Percentiles rank a stretch among this genome's conserved stretches.
These are phyloP conservation scores for Dysidea cf. avara DNA, from an alignment of 37 sponge, comb jelly and placozoan genomes.

Conservation along the genomic window DNA sequence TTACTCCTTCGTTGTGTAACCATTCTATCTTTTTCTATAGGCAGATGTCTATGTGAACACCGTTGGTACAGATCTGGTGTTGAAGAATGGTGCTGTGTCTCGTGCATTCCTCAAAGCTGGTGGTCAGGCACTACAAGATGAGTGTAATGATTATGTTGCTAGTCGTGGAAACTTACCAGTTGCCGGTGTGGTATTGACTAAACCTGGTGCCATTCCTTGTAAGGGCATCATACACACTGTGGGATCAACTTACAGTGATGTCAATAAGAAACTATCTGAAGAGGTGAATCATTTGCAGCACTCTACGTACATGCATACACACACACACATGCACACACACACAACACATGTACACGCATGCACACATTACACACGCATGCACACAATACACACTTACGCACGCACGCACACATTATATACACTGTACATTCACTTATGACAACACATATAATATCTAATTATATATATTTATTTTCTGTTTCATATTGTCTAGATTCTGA, in stretches of 20 bases:
- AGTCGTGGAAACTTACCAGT: no score
- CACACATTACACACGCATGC: no score
- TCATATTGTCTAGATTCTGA: constrained; percentile 32
- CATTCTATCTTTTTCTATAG: constrained; percentile 17
- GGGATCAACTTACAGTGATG: constrained; percentile 25
- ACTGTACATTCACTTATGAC: background rate
- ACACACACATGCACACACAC: no score
- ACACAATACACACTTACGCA: no score
- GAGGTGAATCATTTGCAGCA: no score
- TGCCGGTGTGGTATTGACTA: constrained; percentile 51
- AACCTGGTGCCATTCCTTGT: constrained; percentile 34
- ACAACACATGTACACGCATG: no score
- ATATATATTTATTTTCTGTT: constrained; percentile 1
- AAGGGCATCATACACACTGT: constrained; percentile 48
- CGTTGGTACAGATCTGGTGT: constrained; percentile 25
- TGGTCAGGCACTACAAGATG: constrained; percentile 45
- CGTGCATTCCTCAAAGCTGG: constrained; percentile 35
- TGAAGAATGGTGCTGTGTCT: constrained; percentile 44
- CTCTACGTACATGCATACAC: no score
- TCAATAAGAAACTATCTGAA: constrained; percentile 22
- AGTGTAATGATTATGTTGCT: constrained; percentile 41
- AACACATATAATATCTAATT: background rate
- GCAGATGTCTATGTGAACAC: constrained; percentile 68
- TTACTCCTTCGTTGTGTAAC: no score
- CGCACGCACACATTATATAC: no score